Evolutionary conservation across 2,113 vertebrate species (phyloP), one percentile per base, ranked within the genome.

Genomic region (Psilopsiagon aymara): DNA sequence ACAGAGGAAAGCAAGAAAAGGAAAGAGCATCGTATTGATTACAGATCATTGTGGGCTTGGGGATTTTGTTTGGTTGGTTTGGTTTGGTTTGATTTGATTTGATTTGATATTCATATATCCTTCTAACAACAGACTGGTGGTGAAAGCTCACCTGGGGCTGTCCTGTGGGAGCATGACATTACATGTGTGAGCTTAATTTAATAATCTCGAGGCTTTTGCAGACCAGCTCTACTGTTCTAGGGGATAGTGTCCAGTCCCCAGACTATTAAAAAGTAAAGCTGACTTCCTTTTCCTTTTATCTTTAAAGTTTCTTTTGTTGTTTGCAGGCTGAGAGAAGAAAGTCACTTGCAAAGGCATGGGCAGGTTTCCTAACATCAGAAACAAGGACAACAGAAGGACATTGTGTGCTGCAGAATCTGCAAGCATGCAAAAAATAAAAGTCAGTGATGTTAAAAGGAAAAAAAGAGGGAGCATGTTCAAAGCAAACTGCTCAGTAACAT

Each of bases 301-400:
- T 71, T 92, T 83, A 97, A 96, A 94, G 85, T 46, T 24, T 75
- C 70, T 90, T 96, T 94, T 94, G 85, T 96, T 96, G 92, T 95
- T 93, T 86, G 55, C 68, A 90, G 73, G 60, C 68, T 82, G 84
- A 82, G 33, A 87, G 87, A 85, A 93, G 70, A 90, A 91, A 93
- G 87, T 88, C 31, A 0, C 70, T 84, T 67, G 64, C 64, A 83
- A 92, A 93, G 43, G 46, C 44, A 92, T 78, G 60, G 86, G 14
- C 47, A 78, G 60, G 43, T 82, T 89, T 91, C 94, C 82, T 83
- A 90, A 84, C 73, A 93, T 93, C 82, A 96, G 88, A 95, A 81
- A 67, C 93, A 95, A 97, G 95, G 94, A 93, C 92, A 88, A 51
- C 27, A 63, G 55, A 69, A 96, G 78, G 93, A 89, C 93, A 86